Base-by-base conservation (phyloP, 2,113 vertebrate species). In the Cettia cetti region DNA sequence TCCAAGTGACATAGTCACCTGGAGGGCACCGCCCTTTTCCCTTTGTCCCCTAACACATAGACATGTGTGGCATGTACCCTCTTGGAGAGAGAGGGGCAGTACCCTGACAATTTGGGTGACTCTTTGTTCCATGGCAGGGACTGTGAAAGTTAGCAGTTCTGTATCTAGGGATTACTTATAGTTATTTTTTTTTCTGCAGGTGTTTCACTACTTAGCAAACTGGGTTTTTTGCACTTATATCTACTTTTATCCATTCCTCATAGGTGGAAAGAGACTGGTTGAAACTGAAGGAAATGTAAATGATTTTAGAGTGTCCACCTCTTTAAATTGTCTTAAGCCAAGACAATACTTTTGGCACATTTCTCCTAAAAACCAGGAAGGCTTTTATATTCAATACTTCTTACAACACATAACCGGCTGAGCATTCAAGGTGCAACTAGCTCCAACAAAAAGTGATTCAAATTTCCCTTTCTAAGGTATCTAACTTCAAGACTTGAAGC, bases 11-110 rank as follows among this genome's bases (percentile, higher is more conserved):
- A 1, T 8, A 2, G 40, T 15, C 49, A 39, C n/a, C 50, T 15
- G 50, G 30, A 20, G 24, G 42, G n/a, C 2, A 1, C 35, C 1
- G 0, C 42, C 60, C 35, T 35, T 9, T 65, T 20, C 60, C 24
- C 60, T 40, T 16, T 24, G n/a, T 20, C 30, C 35, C 42, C 42
- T 7, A 23, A 64, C 17, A 26, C 7, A 1, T 0, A 8, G 10
- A 6, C 4, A 7, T 2, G 1, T 14, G 21, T 5, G 47, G 28
- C n/a, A 33, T 9, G 5, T 2, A 22, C 22, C 0, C 0, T 30
- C 12, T 2, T 26, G 33, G 33, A 39, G 28, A 14, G 33, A 39
- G 28, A 14, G 9, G 3, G 13, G 10, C 1, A 0, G 16, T 5
- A 14, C 44, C 26, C 35, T 26, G 6, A 44, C 27, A 31, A 9